Evolutionary conservation across 1,140 invertebrate species (phyloP), one percentile per base, ranked within the genome.

Genomic region (Eumeta japonica): DNA sequence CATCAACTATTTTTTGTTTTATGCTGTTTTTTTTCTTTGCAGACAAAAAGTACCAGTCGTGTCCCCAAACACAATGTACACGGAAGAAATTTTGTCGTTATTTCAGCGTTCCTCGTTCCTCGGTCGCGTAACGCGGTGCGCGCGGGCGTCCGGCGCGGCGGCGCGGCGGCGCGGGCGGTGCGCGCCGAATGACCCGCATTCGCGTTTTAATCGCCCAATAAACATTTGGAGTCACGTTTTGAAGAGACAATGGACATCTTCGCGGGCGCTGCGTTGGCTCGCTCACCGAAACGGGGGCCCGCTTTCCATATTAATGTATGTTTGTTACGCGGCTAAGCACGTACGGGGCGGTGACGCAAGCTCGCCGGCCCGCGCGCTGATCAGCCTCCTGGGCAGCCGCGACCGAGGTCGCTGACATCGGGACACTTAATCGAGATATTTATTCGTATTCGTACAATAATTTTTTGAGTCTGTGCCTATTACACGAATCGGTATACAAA

Each of bases 141-240:
- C n/a, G n/a, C n/a, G n/a, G n/a, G n/a, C n/a, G n/a, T n/a, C n/a
- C n/a, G n/a, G n/a, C n/a, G n/a, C n/a, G n/a, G n/a, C n/a, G n/a
- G n/a, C n/a, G n/a, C n/a, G n/a, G n/a, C n/a, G n/a, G n/a, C n/a
- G n/a, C n/a, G n/a, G n/a, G n/a, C n/a, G n/a, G n/a, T n/a, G n/a
- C n/a, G n/a, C n/a, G n/a, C n/a, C n/a, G n/a, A 68, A 72, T 74
- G 70, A 74, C 70, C 70, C 63, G 70, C 64, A 74, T 74, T 74
- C 62, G 62, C 57, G 41, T 72, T 74, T 70, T 74, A 74, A 74
- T 74, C 55, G 61, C 58, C 56, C 65, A 74, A 74, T 72, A 72
- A 74, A 72, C 62, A 67, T 74, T 63, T 66, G 53, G 52, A 72
- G 70, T 74, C 70, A 74, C 70, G 70, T 74, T 67, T 66, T 55